Percentiles rank a stretch among this genome's conserved stretches.
phyloP scores from a whole-genome alignment of 2,797 vertebrate species.

The Hydrophis major region DNA sequence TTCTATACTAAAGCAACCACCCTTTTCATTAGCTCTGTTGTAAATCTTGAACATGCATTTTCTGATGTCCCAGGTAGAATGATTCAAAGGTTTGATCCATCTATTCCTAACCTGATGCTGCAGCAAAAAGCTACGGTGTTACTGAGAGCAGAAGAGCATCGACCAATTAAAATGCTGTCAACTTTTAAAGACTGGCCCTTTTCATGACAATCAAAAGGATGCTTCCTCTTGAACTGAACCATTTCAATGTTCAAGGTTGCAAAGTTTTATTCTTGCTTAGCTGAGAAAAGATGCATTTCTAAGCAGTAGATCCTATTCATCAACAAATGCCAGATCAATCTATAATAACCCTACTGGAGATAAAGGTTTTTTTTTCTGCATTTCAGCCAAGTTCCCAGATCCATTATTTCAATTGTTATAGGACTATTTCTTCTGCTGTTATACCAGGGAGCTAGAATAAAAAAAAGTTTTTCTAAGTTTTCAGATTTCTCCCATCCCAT shows the following conservation, averaged over 20 bases:
- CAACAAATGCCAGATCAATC: neutral
- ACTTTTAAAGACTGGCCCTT: no score
- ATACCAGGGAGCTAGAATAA: neutral
- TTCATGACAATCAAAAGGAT: neutral
- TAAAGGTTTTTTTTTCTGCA: neutral
- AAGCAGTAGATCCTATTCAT: neutral
- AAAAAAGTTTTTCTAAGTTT: neutral
- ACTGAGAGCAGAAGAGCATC: neutral
- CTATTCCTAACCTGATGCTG: neutral
- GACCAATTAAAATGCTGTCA: neutral
- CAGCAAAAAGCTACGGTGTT: no score
- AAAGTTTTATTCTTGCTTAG: neutral
- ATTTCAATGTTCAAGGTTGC: neutral
- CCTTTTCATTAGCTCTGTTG: neutral
- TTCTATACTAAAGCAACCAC: neutral
- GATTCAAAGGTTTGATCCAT: neutral
- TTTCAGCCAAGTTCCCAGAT: neutral
- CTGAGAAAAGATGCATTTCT: neutral
- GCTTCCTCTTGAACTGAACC: neutral
- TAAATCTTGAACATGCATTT: neutral
- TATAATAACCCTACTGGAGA: neutral
- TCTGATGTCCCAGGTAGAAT: neutral
- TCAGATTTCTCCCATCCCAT: rapidly evolving
- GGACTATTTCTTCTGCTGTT: neutral
- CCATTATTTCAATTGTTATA: neutral